Base-by-base conservation (phyloP, 2,113 vertebrate species). In the Falcunculus frontatus region DNA sequence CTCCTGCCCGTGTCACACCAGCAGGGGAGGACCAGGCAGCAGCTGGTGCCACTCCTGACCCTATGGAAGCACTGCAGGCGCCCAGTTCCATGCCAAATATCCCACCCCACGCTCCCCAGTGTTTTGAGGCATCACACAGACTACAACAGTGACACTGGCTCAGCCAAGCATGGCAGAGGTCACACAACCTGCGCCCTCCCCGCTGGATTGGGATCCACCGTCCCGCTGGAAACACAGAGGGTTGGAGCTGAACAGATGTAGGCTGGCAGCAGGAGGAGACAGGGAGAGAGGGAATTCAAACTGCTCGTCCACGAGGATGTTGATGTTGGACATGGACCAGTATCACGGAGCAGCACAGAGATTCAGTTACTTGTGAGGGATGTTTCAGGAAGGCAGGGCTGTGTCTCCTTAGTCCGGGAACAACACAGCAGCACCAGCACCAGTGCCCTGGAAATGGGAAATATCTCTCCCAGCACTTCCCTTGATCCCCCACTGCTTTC, bases 121-220 rank as follows among this genome's bases (percentile, higher is more conserved):
- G 46, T 3, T 44, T 3, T 3, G 2, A 56, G 64, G 46, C 44
- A 35, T 8, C 74, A 21, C 32, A 2, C 44, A 55, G 57, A 49
- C 12, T n/a, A 2, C 1, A 7, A 17, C 15, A 7, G 4, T 11
- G 6, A 47, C 37, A 22, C 0, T n/a, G n/a, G n/a, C n/a, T n/a
- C n/a, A n/a, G n/a, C n/a, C n/a, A n/a, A n/a, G n/a, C n/a, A n/a
- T n/a, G 4, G 79, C 39, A 55, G 20, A 87, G 49, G 19, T 47
- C 13, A 13, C 44, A 30, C 23, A 64, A 17, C 35, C 55, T 11
- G 42, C 0, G 0, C 39, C 59, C 42, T 70, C 68, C 47, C 67
- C 1, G 1, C 25, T 4, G 42, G 23, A 30, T 1, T 0, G 3
- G 72, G 50, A 84, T 23, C 56, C 7, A 17, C 23, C 5, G 2